Evolutionary conservation across 2,888 invertebrate species (phyloP).

Genomic region (Prosapia bicincta): DNA sequence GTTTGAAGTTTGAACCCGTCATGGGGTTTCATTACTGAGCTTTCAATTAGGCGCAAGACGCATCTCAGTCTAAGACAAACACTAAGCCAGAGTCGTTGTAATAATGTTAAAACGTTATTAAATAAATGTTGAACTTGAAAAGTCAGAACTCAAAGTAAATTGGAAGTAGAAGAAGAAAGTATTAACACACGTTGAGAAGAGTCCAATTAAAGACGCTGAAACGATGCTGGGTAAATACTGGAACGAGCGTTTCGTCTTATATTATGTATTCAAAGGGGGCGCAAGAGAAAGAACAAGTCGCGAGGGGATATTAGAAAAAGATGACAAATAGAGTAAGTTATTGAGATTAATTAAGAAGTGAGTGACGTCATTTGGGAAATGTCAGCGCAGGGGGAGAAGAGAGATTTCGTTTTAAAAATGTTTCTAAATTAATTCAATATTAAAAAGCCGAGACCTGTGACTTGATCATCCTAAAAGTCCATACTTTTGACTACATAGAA

Average conservation of each 20-base stretch:
- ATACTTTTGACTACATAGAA: too few species aligned
- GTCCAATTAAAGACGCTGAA: neutral
- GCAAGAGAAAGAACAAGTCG: neutral
- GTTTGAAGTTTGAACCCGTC: neutral
- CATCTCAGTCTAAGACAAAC: neutral
- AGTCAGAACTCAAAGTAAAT: neutral
- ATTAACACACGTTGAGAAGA: neutral
- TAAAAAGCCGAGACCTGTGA: too few species aligned
- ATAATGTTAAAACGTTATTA: slow-evolving; percentile 2
- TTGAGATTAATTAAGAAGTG: neutral
- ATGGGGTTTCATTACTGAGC: neutral
- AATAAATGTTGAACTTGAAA: slow-evolving; percentile 1
- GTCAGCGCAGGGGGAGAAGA: neutral
- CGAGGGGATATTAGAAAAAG: neutral
- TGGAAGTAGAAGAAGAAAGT: neutral
- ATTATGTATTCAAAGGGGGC: neutral
- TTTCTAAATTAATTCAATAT: too few species aligned
- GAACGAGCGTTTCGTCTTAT: neutral
- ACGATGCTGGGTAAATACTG: neutral
- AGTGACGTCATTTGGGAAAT: neutral
- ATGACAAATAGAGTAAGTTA: neutral
- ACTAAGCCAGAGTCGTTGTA: neutral
- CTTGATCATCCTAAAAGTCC: too few species aligned
- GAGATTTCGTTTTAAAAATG: neutral
- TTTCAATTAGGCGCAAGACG: neutral